phyloP scores from a whole-genome alignment of 2,113 vertebrate species.

The Phocoena sinus region DNA sequence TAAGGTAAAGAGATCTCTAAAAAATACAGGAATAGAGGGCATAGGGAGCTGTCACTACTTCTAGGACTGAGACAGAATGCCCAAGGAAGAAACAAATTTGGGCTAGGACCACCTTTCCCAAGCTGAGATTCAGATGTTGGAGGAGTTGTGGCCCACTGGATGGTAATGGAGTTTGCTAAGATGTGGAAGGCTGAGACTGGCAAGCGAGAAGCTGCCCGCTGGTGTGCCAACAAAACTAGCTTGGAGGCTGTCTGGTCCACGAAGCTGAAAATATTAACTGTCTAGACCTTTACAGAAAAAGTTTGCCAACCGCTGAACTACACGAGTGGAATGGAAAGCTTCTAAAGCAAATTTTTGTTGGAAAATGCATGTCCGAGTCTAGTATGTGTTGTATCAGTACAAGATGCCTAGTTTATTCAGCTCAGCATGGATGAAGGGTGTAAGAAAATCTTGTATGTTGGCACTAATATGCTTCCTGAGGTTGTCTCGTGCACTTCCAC shows the following conservation, averaged over 20 bases:
- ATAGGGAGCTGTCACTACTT: neutral
- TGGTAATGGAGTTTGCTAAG: neutral
- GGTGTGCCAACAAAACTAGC: neutral
- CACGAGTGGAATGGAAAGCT: neutral
- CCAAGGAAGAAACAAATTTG: neutral
- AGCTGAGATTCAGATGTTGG: neutral
- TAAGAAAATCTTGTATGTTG: neutral
- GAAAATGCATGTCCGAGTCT: neutral
- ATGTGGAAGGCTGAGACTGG: neutral
- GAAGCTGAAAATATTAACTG: neutral
- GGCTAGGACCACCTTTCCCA: neutral
- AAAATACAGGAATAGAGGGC: neutral
- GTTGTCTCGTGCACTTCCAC: neutral
- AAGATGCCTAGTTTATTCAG: neutral
- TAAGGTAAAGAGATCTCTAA: constrained; percentile 22
- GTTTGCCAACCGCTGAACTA: neutral
- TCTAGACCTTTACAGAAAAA: neutral
- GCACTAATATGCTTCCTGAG: neutral
- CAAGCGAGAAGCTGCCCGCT: neutral
- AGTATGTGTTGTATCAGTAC: neutral
- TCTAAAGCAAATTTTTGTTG: neutral
- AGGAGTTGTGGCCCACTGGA: neutral
- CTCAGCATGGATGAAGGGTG: neutral
- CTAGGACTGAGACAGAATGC: neutral
- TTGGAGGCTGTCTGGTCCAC: neutral